Evolutionary conservation across 92 coral and sea anemone species (phyloP).

Genomic region (Siderastrea siderea): DNA sequence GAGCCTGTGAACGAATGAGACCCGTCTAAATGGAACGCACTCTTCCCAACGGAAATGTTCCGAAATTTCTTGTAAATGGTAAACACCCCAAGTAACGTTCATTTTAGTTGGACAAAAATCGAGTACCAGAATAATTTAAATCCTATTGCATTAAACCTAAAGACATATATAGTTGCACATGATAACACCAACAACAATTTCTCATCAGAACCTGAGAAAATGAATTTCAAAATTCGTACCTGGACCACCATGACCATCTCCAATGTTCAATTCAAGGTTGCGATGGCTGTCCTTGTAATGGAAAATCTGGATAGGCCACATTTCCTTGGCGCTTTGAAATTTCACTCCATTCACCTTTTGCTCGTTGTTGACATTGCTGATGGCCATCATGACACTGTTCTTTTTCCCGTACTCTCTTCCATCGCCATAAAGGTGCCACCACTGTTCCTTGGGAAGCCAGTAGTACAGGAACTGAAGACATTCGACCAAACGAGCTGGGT

Average conservation of each 20-base stretch:
- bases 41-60: not conserved
- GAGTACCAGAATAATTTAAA: no score
- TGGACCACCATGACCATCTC: slow-evolving; percentile 36
- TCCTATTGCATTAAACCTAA: no score
- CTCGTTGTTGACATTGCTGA: slow-evolving; percentile 35
- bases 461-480: slow-evolving; percentile 8
- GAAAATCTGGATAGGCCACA: slow-evolving; percentile 20
- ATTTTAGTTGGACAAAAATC: no score
- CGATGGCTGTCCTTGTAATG: slow-evolving; percentile 17
- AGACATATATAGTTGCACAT: no score
- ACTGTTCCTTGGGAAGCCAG: slow-evolving; percentile 26
- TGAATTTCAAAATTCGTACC: not conserved
- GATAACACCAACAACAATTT: no score
- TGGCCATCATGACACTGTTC: slow-evolving; percentile 21
- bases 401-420: slow-evolving; percentile 26
- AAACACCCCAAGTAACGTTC: no score
- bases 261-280: slow-evolving; percentile 24
- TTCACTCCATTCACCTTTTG: slow-evolving; percentile 13
- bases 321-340: slow-evolving; percentile 29
- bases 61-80: no score
- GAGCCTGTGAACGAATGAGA: no score
- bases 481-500: slow-evolving; percentile 7
- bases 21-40: no score
- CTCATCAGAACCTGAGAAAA: no score
- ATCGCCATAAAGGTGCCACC: slow-evolving; percentile 42